Percentiles rank a stretch among this genome's conserved stretches.
These are phyloP conservation scores for Heliconius aoede DNA, from an alignment of 2,888 invertebrate species.

Conservation along the genomic window DNA sequence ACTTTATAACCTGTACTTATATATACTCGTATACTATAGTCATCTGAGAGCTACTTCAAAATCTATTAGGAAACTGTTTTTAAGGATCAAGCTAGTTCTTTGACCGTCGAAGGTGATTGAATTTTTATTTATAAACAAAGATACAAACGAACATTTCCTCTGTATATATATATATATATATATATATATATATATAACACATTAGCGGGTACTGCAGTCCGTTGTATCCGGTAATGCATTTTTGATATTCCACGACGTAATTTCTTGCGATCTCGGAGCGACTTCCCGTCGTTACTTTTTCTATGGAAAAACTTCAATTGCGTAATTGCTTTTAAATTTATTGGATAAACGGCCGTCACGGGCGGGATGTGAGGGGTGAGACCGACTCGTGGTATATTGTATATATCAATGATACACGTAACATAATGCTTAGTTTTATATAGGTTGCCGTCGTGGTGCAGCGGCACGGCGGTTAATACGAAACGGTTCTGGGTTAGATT, in stretches of 20 bases:
- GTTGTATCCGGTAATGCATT: slow-evolving; percentile 44
- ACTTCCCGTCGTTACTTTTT: slow-evolving; percentile 30
- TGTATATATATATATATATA: neutral
- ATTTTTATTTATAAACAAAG: neutral
- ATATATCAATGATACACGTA: neutral
- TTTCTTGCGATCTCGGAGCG: slow-evolving; percentile 38
- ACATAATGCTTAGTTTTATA: too few species aligned
- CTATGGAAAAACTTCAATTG: slow-evolving; percentile 37
- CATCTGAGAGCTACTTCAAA: neutral
- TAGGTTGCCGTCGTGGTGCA: too few species aligned
- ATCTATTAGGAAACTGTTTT: neutral
- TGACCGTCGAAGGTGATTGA: slow-evolving; percentile 3
- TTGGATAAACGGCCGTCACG: slow-evolving; percentile 10
- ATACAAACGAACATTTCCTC: neutral
- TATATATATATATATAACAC: too few species aligned
- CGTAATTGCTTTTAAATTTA: slow-evolving; percentile 41
- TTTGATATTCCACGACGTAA: slow-evolving; percentile 43
- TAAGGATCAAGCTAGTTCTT: neutral
- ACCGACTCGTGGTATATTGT: neutral
- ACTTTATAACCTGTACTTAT: neutral
- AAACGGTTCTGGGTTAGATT: too few species aligned
- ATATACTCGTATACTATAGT: neutral
- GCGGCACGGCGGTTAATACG: too few species aligned
- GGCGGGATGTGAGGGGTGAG: neutral
- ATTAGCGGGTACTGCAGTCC: slow-evolving; percentile 20